Percentiles rank a stretch among this genome's conserved stretches.
These are phyloP conservation scores for Chalcis sispes DNA, from an alignment of 2,888 invertebrate species.

Conservation along the genomic window DNA sequence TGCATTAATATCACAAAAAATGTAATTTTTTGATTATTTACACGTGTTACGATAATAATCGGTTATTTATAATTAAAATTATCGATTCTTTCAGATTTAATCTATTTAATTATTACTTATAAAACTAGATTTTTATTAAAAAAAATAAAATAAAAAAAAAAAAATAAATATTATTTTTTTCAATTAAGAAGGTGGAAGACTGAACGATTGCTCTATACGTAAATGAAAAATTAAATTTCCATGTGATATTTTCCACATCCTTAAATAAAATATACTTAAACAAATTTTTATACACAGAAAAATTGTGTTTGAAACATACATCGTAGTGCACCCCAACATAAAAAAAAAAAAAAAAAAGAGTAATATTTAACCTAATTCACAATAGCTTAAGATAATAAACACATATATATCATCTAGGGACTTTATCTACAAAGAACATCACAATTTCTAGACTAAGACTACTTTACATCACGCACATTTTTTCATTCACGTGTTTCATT, in stretches of 20 bases:
- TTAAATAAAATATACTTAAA: conserved; percentile 30
- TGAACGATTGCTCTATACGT: background rate
- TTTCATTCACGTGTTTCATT: conserved; percentile 23
- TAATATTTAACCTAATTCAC: conserved; percentile 52
- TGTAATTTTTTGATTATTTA: conserved; percentile 21
- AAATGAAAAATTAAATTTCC: conserved; percentile 26
- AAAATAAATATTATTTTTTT: conserved; percentile 4
- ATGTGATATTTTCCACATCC: conserved; percentile 35
- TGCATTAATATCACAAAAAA: conserved; percentile 35
- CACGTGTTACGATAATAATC: background rate
- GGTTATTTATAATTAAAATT: background rate
- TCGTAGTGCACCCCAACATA: conserved; percentile 12
- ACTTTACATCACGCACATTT: conserved; percentile 52
- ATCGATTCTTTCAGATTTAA: background rate
- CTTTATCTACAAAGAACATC: conserved; percentile 59
- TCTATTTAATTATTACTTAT: background rate
- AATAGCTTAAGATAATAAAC: conserved; percentile 54
- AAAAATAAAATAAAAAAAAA: conserved; percentile 6
- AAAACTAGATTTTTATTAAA: background rate
- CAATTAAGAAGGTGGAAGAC: conserved; percentile 45
- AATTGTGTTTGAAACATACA: conserved; percentile 46
- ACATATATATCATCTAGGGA: conserved; percentile 50
- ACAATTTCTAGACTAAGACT: conserved; percentile 58
- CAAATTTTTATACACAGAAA: conserved; percentile 22
- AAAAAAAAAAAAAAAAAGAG: no score